These are phyloP conservation scores for Quiscalus mexicanus DNA, from an alignment of 2,113 vertebrate species.

Conservation along the genomic window DNA sequence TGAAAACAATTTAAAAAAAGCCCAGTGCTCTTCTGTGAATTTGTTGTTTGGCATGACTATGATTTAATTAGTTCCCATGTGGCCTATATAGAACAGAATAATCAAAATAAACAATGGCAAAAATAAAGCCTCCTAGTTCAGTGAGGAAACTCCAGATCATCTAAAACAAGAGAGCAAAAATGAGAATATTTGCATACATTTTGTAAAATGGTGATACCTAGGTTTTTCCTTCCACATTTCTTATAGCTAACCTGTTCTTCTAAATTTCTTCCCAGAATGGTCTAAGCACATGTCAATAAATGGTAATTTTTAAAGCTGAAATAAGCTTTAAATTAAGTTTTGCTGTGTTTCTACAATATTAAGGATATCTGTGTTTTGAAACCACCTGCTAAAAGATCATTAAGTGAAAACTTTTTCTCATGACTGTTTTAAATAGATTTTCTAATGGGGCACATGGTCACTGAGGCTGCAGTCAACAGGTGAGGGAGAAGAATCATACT, in stretches of 20 bases:
- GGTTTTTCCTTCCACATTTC: background rate
- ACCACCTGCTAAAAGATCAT: background rate
- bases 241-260: background rate
- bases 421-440: background rate
- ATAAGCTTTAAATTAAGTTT: background rate
- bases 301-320: background rate
- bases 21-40: background rate
- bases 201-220: background rate
- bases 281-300: background rate
- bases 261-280: background rate
- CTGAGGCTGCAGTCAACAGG: background rate
- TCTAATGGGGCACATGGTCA: background rate
- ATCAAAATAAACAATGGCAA: constrained; percentile 11
- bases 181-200: background rate
- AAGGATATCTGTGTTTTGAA: background rate
- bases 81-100: constrained; percentile 36
- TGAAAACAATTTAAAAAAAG: background rate
- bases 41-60: background rate
- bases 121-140: background rate
- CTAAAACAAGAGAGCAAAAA: background rate
- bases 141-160: background rate
- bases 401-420: background rate
- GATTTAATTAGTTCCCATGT: constrained; percentile 38
- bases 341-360: background rate
- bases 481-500: background rate